A percentile compares a stretch with the other conserved stretches of the same genome.
Conservation (phyloP, 2,888 invertebrate genomes). For the Celastrina argiolus region DNA sequence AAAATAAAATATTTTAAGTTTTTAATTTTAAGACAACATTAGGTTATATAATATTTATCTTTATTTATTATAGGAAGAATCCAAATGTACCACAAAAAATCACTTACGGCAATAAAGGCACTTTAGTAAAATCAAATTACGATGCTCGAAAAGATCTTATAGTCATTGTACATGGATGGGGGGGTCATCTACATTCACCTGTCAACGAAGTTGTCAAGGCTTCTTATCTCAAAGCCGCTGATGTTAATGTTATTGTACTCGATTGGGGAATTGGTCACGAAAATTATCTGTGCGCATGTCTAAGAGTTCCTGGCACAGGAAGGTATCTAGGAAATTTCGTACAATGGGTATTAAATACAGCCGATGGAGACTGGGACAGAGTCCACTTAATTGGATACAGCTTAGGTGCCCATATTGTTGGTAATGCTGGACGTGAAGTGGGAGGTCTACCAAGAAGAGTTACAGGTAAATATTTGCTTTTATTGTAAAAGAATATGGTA, state of each 20-base stretch:
- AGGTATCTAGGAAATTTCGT: slow-evolving; percentile 52
- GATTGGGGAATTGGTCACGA: slow-evolving; percentile 52
- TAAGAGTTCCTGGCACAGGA: slow-evolving; percentile 49
- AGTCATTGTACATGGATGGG: background rate
- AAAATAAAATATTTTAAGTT: background rate
- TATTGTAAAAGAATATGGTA: too few relatives aligned
- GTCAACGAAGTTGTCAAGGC: background rate
- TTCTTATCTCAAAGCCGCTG: slow-evolving; percentile 28
- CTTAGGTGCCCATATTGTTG: slow-evolving; percentile 62
- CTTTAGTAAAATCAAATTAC: background rate
- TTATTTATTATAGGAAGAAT: background rate
- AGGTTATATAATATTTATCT: background rate
- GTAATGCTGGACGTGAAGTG: slow-evolving; percentile 50
- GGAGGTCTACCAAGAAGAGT: slow-evolving; percentile 46
- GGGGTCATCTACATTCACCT: background rate
- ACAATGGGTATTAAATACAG: slow-evolving; percentile 49
- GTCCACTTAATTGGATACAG: slow-evolving; percentile 63
- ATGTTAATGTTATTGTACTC: slow-evolving; percentile 53
- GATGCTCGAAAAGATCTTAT: background rate
- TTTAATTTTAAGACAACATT: background rate
- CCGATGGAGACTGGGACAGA: slow-evolving; percentile 55
- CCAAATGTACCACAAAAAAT: background rate
- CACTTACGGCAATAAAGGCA: background rate
- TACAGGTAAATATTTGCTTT: slow-evolving; percentile 45
- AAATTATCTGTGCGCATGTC: slow-evolving; percentile 41